These are phyloP conservation scores for Clupea harengus DNA, from an alignment of 2,113 vertebrate genomes.

Conservation along the genomic window DNA sequence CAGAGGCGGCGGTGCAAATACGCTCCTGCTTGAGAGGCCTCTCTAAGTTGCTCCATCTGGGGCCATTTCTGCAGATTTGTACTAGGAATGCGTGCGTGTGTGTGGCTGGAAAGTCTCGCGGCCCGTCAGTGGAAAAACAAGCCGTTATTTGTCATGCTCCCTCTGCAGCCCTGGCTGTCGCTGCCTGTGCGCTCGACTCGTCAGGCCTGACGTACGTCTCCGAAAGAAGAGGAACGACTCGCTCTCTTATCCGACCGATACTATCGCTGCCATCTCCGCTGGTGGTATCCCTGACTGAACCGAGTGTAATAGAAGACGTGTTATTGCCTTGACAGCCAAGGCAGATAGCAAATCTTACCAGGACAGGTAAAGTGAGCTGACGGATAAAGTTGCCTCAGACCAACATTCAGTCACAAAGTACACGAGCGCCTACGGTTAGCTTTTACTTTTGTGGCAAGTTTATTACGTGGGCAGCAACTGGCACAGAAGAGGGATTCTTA, in stretches of 20 bases:
- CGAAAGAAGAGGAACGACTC: neutral
- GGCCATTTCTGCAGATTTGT: conserved; percentile 41
- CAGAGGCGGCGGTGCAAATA: neutral
- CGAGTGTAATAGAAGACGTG: neutral
- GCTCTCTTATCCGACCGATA: neutral
- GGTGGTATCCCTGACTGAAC: neutral
- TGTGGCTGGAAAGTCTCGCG: conserved; percentile 47
- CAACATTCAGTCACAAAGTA: neutral
- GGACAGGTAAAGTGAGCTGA: neutral
- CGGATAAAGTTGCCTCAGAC: neutral
- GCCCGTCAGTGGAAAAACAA: conserved; percentile 33
- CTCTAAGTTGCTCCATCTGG: conserved; percentile 52
- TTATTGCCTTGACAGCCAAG: neutral
- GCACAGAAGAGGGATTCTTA: neutral
- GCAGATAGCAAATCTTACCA: neutral
- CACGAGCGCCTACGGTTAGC: neutral
- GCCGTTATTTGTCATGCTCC: conserved; percentile 31
- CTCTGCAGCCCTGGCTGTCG: neutral
- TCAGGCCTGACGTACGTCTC: neutral
- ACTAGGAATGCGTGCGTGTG: conserved; percentile 40
- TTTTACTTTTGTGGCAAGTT: neutral
- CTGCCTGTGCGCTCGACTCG: neutral
- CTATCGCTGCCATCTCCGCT: neutral
- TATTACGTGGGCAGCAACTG: neutral
- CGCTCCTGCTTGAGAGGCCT: neutral